These are phyloP conservation scores for Hepsetus odoe DNA, from an alignment of 2,113 vertebrate species.

Conservation along the genomic window DNA sequence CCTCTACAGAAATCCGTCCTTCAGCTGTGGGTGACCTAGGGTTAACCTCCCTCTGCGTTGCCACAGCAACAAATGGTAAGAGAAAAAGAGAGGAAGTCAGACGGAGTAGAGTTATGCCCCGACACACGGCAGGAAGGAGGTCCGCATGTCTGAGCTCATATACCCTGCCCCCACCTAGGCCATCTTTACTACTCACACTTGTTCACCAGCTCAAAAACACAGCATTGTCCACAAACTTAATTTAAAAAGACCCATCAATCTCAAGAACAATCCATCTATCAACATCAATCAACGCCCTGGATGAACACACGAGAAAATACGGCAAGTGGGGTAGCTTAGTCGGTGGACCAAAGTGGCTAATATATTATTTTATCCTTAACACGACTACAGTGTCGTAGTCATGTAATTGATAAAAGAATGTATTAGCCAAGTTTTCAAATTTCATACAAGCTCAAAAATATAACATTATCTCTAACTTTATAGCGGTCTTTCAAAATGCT, in stretches of 20 bases:
- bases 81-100: slow-evolving; percentile 70
- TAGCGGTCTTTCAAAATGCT: no score
- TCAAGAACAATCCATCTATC: neutral
- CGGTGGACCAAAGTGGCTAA: neutral
- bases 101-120: slow-evolving; percentile 63
- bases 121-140: slow-evolving; percentile 51
- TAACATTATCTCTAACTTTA: no score
- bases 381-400: no score
- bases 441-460: no score
- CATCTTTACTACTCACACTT: neutral
- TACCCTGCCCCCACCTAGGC: slow-evolving; percentile 13
- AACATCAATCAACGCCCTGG: neutral
- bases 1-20: slow-evolving; percentile 60
- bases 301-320: neutral
- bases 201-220: neutral
- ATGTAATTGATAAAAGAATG: neutral
- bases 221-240: neutral
- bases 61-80: slow-evolving; percentile 66
- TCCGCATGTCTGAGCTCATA: slow-evolving; percentile 32
- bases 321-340: neutral
- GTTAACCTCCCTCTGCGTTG: slow-evolving; percentile 71
- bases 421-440: no score
- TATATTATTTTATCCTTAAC: no score
- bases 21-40: slow-evolving; percentile 63
- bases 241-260: neutral